Conservation (phyloP, 1,140 invertebrate genomes). For the Mizuhopecten yessoensis region DNA sequence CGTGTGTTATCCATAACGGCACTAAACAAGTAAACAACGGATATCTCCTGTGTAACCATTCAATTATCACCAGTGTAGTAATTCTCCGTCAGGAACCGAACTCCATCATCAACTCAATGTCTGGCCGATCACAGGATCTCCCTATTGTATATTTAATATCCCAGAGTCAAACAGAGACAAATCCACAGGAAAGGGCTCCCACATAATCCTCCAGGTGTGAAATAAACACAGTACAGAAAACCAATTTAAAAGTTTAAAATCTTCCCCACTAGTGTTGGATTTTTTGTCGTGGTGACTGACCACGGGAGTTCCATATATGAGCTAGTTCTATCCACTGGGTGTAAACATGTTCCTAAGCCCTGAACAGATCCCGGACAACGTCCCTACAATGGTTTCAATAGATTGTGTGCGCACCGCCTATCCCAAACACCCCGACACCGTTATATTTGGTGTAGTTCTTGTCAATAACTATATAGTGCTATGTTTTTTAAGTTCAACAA, state of each 20-base stretch:
- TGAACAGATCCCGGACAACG: neutral
- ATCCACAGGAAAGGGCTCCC: neutral
- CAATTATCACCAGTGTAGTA: neutral
- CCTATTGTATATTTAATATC: neutral
- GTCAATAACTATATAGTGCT: conserved; percentile 20
- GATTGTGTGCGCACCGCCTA: conserved; percentile 36
- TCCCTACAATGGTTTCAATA: neutral
- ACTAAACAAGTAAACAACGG: neutral
- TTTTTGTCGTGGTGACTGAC: neutral
- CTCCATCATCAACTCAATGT: neutral
- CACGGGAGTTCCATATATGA: neutral
- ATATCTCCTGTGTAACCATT: neutral
- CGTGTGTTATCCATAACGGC: neutral
- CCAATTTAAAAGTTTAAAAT: conserved; percentile 28
- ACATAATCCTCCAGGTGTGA: conserved; percentile 7
- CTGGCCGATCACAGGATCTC: neutral
- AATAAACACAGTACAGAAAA: neutral
- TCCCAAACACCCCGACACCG: neutral
- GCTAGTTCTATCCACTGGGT: neutral
- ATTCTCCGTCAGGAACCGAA: neutral
- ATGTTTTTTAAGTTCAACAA: neutral
- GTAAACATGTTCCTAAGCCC: neutral
- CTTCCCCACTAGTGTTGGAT: neutral
- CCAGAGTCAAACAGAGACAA: neutral
- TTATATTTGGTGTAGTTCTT: conserved; percentile 23